Evolutionary conservation across 2,888 invertebrate genomes (phyloP).

Genomic region (Nudaria mundana): DNA sequence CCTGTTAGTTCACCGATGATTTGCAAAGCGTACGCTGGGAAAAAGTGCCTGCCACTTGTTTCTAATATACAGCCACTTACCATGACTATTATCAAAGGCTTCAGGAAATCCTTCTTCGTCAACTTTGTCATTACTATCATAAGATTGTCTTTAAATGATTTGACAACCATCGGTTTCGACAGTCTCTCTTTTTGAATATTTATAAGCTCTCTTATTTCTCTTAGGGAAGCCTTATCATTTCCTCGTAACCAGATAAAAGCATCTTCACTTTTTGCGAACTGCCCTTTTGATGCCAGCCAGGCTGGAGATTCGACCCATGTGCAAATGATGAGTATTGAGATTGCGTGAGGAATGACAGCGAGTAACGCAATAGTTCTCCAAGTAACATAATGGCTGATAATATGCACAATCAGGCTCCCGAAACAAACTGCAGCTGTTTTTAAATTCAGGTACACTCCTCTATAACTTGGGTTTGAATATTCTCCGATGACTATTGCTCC

Average conservation of each 20-base stretch:
- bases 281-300: constrained; percentile 75
- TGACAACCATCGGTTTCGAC: constrained; percentile 11
- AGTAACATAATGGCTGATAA: constrained; percentile 36
- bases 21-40: constrained; percentile 54
- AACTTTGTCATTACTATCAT: constrained; percentile 42
- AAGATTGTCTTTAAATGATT: constrained; percentile 14
- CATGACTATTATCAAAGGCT: constrained; percentile 44
- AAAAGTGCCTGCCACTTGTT: constrained; percentile 50
- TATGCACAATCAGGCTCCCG: constrained; percentile 45
- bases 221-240: constrained; percentile 24
- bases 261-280: constrained; percentile 64
- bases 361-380: constrained; percentile 49
- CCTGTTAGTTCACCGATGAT: constrained; percentile 49
- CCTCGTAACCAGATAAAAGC: constrained; percentile 78
- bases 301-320: constrained; percentile 82
- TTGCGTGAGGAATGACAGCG: constrained; percentile 35
- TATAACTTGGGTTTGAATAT: constrained; percentile 48
- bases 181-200: constrained; percentile 39
- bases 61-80: constrained; percentile 44
- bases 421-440: constrained; percentile 53
- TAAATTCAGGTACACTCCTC: constrained; percentile 55
- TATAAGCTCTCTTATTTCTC: constrained; percentile 45
- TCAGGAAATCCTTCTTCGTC: constrained; percentile 45
- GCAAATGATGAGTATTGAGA: constrained; percentile 46
- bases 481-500: constrained; percentile 58